Evolutionary conservation across 2,797 vertebrate species (phyloP).

Genomic region (Menidia menidia): DNA sequence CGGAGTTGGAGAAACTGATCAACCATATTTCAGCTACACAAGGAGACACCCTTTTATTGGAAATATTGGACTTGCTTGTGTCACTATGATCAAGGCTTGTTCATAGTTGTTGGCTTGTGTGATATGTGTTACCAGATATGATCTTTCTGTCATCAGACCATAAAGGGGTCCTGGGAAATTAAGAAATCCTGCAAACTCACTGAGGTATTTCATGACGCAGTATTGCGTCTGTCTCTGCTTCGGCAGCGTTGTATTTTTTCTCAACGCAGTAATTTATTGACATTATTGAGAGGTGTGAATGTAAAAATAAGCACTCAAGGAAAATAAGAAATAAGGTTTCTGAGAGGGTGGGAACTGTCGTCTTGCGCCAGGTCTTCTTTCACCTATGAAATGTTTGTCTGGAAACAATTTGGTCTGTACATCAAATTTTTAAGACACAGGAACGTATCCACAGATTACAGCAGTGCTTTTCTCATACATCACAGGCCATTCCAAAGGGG

Average conservation of each 20-base stretch:
- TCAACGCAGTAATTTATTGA: conserved; percentile 37
- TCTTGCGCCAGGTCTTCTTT: conserved; percentile 57
- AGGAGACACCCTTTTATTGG: not conserved
- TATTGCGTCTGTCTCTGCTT: conserved; percentile 36
- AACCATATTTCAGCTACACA: not conserved
- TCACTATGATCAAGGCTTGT: conserved; percentile 9
- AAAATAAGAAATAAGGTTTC: conserved; percentile 60
- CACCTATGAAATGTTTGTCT: conserved; percentile 62
- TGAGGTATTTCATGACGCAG: conserved; percentile 57
- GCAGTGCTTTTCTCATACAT: conserved; percentile 41
- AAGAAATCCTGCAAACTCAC: conserved; percentile 52
- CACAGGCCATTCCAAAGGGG: conserved; percentile 34
- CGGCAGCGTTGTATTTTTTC: conserved; percentile 25
- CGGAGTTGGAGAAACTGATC: conserved; percentile 15
- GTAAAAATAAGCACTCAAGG: conserved; percentile 58
- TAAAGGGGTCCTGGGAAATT: conserved; percentile 52
- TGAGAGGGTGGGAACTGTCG: conserved; percentile 40
- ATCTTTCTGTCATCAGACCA: conserved; percentile 42
- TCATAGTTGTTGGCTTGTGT: conserved; percentile 5
- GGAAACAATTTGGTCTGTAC: conserved; percentile 70
- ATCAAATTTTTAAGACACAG: conserved; percentile 48
- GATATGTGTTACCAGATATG: conserved; percentile 30
- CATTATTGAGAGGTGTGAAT: conserved; percentile 63
- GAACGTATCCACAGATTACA: conserved; percentile 60
- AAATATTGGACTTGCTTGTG: not conserved